phyloP scores from a whole-genome alignment of 2,113 vertebrate genomes.

The Hemibates koningsi region DNA sequence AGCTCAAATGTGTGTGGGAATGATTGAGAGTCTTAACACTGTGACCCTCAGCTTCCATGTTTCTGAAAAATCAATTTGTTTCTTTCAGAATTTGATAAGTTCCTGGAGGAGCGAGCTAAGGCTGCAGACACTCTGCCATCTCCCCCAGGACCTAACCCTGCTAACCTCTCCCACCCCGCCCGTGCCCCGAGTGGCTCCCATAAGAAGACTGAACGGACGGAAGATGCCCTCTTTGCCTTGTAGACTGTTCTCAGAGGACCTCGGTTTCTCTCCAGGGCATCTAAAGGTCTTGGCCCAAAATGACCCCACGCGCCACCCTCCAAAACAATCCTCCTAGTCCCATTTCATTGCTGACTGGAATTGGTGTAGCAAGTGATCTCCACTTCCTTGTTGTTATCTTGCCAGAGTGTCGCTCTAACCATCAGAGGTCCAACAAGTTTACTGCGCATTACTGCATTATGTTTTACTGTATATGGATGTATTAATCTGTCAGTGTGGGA shows the following conservation, averaged over 20 bases:
- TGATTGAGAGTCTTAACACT: background rate
- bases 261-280: background rate
- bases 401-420: constrained; percentile 19
- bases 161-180: constrained; percentile 68
- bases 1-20: background rate
- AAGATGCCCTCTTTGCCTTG: constrained; percentile 94
- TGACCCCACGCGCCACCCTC: background rate
- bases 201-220: constrained; percentile 87
- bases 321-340: background rate
- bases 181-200: constrained; percentile 57
- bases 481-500: constrained; percentile 41
- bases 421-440: constrained; percentile 22
- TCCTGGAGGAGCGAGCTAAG: constrained; percentile 93
- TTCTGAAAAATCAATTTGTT: background rate
- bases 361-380: constrained; percentile 13
- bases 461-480: constrained; percentile 39
- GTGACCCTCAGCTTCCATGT: background rate
- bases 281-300: background rate
- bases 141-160: constrained; percentile 70
- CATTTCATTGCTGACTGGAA: constrained; percentile 16
- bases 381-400: constrained; percentile 5
- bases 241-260: constrained; percentile 64
- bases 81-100: constrained; percentile 91
- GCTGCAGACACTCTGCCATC: constrained; percentile 80
- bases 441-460: background rate